These are phyloP conservation scores for Limnephilus auricula DNA, from an alignment of 2,888 invertebrate genomes.

Conservation along the genomic window DNA sequence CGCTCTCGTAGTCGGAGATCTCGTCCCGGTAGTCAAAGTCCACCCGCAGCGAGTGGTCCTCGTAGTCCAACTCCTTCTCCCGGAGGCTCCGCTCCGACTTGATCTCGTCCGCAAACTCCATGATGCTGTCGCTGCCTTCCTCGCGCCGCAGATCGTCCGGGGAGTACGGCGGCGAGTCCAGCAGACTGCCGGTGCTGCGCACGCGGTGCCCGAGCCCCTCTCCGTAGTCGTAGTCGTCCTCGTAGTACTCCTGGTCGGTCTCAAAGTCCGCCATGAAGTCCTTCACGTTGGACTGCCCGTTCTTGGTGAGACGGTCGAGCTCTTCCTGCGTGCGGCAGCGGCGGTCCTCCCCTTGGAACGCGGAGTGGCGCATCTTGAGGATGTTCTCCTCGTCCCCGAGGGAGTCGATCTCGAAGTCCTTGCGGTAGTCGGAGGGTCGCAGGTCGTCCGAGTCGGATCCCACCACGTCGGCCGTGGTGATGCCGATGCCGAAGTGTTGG, in stretches of 20 bases:
- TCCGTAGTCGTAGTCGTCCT: slow-evolving; percentile 65
- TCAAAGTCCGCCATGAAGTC: slow-evolving; percentile 61
- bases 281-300: slow-evolving; percentile 38
- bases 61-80: slow-evolving; percentile 51
- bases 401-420: slow-evolving; percentile 50
- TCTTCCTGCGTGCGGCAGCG: slow-evolving; percentile 50
- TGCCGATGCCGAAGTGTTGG: slow-evolving; percentile 40
- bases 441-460: slow-evolving; percentile 54
- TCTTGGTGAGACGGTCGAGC: slow-evolving; percentile 51
- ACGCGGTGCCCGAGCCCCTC: slow-evolving; percentile 60
- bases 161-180: slow-evolving; percentile 52
- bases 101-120: slow-evolving; percentile 59
- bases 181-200: slow-evolving; percentile 59
- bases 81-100: slow-evolving; percentile 55
- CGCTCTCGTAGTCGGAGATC: slow-evolving; percentile 59
- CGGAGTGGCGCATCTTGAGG: slow-evolving; percentile 49
- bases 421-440: slow-evolving; percentile 40
- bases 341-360: slow-evolving; percentile 32
- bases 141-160: slow-evolving; percentile 42
- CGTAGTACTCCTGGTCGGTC: slow-evolving; percentile 63
- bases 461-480: slow-evolving; percentile 55
- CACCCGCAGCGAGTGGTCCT: slow-evolving; percentile 56
- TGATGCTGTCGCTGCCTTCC: slow-evolving; percentile 59
- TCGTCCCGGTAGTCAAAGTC: slow-evolving; percentile 62
- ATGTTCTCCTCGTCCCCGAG: slow-evolving; percentile 53